Base-by-base conservation (phyloP, 2,797 vertebrate species). In the Myoxocephalus aenaeus region DNA sequence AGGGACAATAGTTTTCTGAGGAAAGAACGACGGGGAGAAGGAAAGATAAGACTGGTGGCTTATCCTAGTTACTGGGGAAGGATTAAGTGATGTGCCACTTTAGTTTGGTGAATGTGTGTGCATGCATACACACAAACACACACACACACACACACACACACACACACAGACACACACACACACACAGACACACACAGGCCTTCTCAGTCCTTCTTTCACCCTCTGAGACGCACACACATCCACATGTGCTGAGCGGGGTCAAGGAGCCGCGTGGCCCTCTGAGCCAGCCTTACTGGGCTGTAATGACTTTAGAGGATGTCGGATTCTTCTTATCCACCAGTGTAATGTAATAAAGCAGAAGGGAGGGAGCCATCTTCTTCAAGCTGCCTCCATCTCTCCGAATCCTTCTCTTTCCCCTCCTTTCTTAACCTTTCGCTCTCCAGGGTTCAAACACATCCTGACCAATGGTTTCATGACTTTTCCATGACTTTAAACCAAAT, bases 231-330 rank as follows among this genome's bases (percentile, higher is more conserved):
- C 29, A 29, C 85, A 29, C 85, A 76, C 81, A 90, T 65, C 57
- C 77, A 84, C 81, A 56, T 81, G 84, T 81, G 84, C 86, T 90
- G 89, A 89, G 80, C 75, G 81, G 86, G 90, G 91, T 93, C 91
- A 93, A 94, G 86, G 88, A 90, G 87, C 88, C 50, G 75, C 2
- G 58, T 38, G 80, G 85, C 79, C 88, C 90, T 88, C 80, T 84
- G 82, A 92, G 87, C 87, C 81, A 65, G 82, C 85, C 88, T 89
- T 86, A 91, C 85, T 85, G 77, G 77, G 81, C 87, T 83, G 79
- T 92, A 93, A 93, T 90, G 88, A 90, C 90, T 93, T 93, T 86
- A 92, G 82, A 84, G 86, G 84, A 88, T 90, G 90, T 90, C 63
- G 48, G 85, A 91, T 90, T 90, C 80, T 89, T 87, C 87, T 92